phyloP scores from a whole-genome alignment of 2,797 vertebrate genomes.

The Spheniscus humboldti region DNA sequence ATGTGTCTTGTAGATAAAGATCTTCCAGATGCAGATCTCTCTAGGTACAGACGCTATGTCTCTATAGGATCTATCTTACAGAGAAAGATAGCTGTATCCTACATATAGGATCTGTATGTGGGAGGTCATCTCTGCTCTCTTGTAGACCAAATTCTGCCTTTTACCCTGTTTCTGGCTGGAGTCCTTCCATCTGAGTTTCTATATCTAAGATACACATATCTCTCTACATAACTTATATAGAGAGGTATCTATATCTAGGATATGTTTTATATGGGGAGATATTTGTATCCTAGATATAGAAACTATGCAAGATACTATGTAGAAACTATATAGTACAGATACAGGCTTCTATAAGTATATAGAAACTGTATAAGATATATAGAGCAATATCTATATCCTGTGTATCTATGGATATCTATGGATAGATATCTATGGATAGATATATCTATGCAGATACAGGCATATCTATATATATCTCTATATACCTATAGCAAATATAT shows the following conservation, averaged over 20 bases:
- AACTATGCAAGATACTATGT: background rate
- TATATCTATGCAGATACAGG: background rate
- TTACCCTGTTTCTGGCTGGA: background rate
- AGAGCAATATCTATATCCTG: background rate
- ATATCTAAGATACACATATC: fast-evolving
- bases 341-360: background rate
- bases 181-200: background rate
- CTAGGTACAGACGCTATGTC: background rate
- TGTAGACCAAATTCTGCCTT: background rate
- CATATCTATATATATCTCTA: background rate
- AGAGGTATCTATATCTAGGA: background rate
- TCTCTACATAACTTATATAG: background rate
- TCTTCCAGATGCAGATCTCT: background rate
- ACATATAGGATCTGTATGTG: background rate
- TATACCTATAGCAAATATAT: background rate
- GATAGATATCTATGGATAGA: background rate
- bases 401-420: background rate
- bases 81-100: background rate
- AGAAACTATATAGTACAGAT: background rate
- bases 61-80: background rate
- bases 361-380: background rate
- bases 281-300: background rate
- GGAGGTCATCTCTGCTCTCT: background rate
- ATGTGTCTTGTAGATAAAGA: background rate
- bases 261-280: background rate